Evolutionary conservation across 2,888 invertebrate genomes (phyloP).

Genomic region (Himalopsyche tibetana): DNA sequence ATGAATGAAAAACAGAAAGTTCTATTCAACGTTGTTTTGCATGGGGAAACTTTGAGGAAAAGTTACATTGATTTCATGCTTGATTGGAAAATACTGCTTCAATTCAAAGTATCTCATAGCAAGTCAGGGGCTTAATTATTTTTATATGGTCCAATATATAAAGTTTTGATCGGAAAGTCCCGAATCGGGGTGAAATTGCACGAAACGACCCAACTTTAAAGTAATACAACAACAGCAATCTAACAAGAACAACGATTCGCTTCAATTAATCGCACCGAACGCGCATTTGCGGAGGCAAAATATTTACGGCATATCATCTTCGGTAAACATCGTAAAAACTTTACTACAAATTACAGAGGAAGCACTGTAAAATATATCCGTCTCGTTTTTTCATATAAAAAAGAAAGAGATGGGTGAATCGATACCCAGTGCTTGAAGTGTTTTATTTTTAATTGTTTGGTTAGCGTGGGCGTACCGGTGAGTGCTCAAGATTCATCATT

Average conservation of each 20-base stretch:
- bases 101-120: background rate
- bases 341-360: conserved; percentile 2
- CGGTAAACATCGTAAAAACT: conserved; percentile 34
- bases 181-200: conserved; percentile 37
- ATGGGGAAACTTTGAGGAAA: background rate
- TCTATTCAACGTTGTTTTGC: too few relatives aligned
- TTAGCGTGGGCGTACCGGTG: conserved; percentile 17
- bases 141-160: conserved; percentile 51
- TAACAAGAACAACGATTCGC: conserved; percentile 55
- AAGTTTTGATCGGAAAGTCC: conserved; percentile 52
- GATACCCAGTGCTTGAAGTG: conserved; percentile 6
- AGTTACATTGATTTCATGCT: conserved; percentile 18
- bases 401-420: background rate
- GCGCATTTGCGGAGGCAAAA: conserved; percentile 49
- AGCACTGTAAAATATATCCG: conserved; percentile 14
- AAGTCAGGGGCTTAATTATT: conserved; percentile 9
- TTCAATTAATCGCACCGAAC: conserved; percentile 49
- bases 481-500: conserved; percentile 50
- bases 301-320: conserved; percentile 36
- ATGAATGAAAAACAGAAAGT: too few relatives aligned
- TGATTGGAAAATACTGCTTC: background rate
- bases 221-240: conserved; percentile 54
- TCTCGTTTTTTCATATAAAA: background rate
- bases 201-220: conserved; percentile 47
- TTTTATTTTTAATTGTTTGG: conserved; percentile 26